Base-by-base conservation (phyloP, 2,113 vertebrate species). In the Sebastes fasciatus region DNA sequence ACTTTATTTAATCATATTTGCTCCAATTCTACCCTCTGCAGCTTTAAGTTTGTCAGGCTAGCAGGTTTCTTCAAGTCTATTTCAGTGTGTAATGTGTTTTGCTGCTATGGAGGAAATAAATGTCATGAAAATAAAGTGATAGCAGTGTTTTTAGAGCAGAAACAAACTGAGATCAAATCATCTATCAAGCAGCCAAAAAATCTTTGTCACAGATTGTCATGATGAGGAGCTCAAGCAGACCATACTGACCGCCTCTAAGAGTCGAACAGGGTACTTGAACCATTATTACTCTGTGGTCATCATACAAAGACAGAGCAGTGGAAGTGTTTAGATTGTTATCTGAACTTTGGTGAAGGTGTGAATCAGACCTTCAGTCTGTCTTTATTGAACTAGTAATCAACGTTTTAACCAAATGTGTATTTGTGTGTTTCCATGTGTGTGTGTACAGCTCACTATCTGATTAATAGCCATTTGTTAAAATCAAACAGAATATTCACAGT, bases 381-480 rank as follows among this genome's bases (percentile, higher is more conserved):
- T 34, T 34, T 34, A 34, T 34, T 34, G 34, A 34, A 34, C 34
- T 34, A 34, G 34, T 34, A 34, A 34, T 34, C 34, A 34, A 34
- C 4, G 34, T 34, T 34, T 34, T 34, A 34, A 51, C 6, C 45
- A 74, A 52, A 54, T 16, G 1, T 46, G 45, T 70, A 34, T 34
- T 34, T 34, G 43, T 45, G n/a, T 49, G 55, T 51, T 57, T 77
- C 9, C 21, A 13, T 45, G 17, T 40, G 21, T 66, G 34, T 34
- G 34, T 34, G 34, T 34, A 34, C 3, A 34, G 34, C 34, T 34
- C 34, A 34, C 34, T 4, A 34, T 34, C 34, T 34, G 58, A 67
- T 51, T 43, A 81, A 23, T 42, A 49, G 62, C 19, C 43, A 74
- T 66, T 80, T 80, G 51, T 80, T 57, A 0, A 45, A 60, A 58